Percentiles rank a stretch among this genome's conserved stretches.
These are phyloP conservation scores for Spheniscus humboldti DNA, from an alignment of 2,797 vertebrate species.

Conservation along the genomic window DNA sequence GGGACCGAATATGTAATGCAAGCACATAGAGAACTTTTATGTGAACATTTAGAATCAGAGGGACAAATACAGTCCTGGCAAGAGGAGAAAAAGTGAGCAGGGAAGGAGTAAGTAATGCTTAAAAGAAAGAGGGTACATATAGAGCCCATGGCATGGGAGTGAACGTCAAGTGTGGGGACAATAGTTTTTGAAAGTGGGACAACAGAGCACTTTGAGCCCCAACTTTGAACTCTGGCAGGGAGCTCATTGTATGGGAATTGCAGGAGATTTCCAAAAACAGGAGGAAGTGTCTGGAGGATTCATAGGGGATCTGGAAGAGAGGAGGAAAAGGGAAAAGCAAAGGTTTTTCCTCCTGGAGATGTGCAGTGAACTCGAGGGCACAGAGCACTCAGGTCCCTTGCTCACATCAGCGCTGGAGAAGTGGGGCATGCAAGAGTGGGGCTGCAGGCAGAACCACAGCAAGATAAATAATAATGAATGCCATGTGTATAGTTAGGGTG, in stretches of 20 bases:
- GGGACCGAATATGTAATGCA: not conserved
- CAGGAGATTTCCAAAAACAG: not conserved
- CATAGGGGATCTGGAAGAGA: not conserved
- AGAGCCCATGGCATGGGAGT: not conserved
- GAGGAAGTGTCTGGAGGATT: not conserved
- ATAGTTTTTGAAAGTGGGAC: not conserved
- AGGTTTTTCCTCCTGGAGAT: not conserved
- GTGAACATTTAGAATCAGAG: not conserved
- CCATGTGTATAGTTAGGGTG: not conserved
- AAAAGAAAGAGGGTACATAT: not conserved
- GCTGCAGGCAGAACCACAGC: not conserved
- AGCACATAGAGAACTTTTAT: rapidly evolving
- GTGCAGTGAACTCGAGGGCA: not conserved
- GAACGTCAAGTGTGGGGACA: rapidly evolving
- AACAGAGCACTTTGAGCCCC: not conserved
- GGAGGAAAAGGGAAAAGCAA: not conserved
- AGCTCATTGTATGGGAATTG: not conserved
- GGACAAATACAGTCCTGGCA: not conserved
- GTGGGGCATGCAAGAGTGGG: rapidly evolving
- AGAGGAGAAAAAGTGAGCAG: not conserved
- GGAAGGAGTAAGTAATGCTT: not conserved
- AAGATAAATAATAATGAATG: not conserved
- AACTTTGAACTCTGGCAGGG: not conserved
- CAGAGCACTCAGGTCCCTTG: rapidly evolving
- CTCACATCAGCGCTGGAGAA: not conserved